A percentile compares a stretch with the other conserved stretches of the same genome.
Evolutionary conservation across 2,797 vertebrate species (phyloP).

Genomic region (Salmo trutta): DNA sequence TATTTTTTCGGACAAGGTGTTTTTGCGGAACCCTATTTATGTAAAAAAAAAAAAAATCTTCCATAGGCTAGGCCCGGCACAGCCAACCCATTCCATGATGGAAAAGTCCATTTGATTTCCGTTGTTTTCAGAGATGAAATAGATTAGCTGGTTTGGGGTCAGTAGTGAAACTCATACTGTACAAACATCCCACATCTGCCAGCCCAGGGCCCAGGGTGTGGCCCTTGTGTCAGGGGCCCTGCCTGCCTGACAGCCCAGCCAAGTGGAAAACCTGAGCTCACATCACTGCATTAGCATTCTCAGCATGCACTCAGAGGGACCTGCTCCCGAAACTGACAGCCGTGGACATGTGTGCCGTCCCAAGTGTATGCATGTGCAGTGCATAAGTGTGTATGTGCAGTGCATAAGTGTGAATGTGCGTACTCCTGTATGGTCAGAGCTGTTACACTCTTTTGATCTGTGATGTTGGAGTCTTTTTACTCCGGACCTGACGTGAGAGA

Average conservation of each 20-base stretch:
- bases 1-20: constrained; percentile 1
- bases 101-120: constrained; percentile 42
- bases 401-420: not conserved
- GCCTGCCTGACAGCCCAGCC: constrained; percentile 52
- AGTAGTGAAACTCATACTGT: constrained; percentile 42
- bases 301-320: constrained; percentile 21
- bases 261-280: constrained; percentile 13
- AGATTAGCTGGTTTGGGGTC: constrained; percentile 42
- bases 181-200: constrained; percentile 60
- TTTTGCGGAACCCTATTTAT: constrained; percentile 20
- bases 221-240: constrained; percentile 31
- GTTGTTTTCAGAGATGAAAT: constrained; percentile 52
- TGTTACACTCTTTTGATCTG: not conserved
- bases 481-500: not conserved
- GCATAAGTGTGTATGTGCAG: not conserved
- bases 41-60: constrained; percentile 37
- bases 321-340: not conserved
- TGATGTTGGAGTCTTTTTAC: not conserved
- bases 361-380: not conserved
- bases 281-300: constrained; percentile 22
- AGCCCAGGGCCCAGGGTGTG: constrained; percentile 33
- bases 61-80: constrained; percentile 22
- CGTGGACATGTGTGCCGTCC: not conserved
- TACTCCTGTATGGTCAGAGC: not conserved
- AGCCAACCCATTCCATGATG: constrained; percentile 17